Percentiles rank a stretch among this genome's conserved stretches.
Evolutionary conservation across 23 tunicate species (phyloP).

Genomic region (Phallusia fumigata): DNA sequence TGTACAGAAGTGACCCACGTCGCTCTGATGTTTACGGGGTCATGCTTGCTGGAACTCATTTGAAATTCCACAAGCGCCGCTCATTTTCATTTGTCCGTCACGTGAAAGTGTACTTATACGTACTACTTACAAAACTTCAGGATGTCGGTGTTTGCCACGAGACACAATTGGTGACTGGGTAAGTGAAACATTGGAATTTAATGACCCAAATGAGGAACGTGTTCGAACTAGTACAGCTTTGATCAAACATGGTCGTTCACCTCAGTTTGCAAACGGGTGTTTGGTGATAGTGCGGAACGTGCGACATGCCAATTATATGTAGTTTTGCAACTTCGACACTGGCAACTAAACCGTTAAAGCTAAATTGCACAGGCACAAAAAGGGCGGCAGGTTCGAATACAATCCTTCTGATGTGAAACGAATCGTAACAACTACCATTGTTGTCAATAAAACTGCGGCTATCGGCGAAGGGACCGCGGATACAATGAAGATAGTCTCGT

Average conservation of each 20-base stretch:
- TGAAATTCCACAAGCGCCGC: slow-evolving; percentile 12
- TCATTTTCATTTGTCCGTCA: slow-evolving; percentile 12
- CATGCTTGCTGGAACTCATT: slow-evolving; percentile 23
- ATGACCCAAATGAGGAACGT: slow-evolving; percentile 9
- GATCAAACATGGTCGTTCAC: background rate
- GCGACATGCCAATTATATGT: no score
- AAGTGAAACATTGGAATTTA: background rate
- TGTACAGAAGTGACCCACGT: slow-evolving; percentile 3
- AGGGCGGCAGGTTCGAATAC: background rate
- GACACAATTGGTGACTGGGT: slow-evolving; percentile 2
- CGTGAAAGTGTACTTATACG: slow-evolving; percentile 10
- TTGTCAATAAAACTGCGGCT: background rate
- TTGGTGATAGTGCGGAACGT: background rate
- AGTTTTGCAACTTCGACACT: no score
- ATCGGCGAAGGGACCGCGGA: background rate
- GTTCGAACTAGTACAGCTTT: background rate
- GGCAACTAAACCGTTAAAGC: background rate
- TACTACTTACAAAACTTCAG: background rate
- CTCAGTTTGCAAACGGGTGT: background rate
- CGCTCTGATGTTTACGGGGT: slow-evolving; percentile 26
- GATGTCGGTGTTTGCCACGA: background rate
- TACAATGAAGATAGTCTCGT: background rate
- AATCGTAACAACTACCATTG: slow-evolving; percentile 5
- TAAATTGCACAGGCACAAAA: background rate
- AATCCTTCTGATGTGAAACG: background rate